Conservation (phyloP, 2,113 vertebrate genomes). For the Conger conger region DNA sequence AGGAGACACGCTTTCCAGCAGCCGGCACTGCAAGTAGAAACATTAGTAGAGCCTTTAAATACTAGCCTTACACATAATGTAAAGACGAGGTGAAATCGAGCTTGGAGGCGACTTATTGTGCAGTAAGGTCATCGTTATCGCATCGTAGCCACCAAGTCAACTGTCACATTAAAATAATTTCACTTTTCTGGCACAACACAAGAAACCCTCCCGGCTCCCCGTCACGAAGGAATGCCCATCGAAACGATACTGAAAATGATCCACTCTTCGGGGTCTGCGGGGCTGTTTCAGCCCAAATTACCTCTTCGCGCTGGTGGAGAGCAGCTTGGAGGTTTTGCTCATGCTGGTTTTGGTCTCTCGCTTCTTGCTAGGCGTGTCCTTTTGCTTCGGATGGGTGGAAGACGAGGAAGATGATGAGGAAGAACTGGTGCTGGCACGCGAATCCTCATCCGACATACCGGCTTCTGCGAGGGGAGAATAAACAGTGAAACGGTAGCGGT, state of each 20-base stretch:
- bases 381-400: constrained; percentile 80
- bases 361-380: constrained; percentile 80
- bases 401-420: constrained; percentile 85
- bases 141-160: neutral
- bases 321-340: constrained; percentile 97
- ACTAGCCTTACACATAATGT: too few relatives aligned
- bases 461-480: constrained; percentile 61
- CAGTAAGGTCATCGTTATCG: neutral
- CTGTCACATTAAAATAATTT: neutral
- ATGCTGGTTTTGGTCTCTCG: constrained; percentile 94
- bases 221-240: neutral
- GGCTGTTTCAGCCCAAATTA: constrained; percentile 53
- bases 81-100: too few relatives aligned
- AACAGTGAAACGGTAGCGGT: constrained; percentile 31
- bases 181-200: neutral
- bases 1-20: constrained; percentile 13
- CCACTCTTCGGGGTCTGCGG: neutral
- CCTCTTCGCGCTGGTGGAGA: constrained; percentile 97
- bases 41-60: neutral
- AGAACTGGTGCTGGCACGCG: constrained; percentile 94
- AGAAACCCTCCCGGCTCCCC: neutral
- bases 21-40: neutral
- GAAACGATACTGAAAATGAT: neutral
- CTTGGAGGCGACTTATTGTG: neutral
- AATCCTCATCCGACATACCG: constrained; percentile 99